Conservation (phyloP, 2,888 invertebrate genomes). For the Stegana nigrithorax region DNA sequence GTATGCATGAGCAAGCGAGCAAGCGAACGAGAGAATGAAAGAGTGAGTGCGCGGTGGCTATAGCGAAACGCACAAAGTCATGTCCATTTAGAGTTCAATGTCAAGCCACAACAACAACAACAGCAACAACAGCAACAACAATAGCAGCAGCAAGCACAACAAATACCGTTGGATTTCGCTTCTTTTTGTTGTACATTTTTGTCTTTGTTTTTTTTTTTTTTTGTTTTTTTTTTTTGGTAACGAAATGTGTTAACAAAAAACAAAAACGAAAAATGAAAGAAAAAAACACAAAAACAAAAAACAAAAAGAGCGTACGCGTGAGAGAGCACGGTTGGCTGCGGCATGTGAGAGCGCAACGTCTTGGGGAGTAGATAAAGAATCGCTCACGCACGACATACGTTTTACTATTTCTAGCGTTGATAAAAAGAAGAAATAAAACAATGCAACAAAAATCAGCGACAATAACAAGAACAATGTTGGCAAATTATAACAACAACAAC, state of each 20-base stretch:
- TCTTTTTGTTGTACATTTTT: not conserved
- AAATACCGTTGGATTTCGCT: not conserved
- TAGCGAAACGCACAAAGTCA: too few relatives aligned
- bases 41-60: slow-evolving; percentile 11
- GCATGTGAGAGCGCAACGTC: too few relatives aligned
- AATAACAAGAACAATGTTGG: too few relatives aligned
- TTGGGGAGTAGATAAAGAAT: not conserved
- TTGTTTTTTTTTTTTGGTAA: not conserved
- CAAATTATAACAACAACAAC: too few relatives aligned
- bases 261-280: not conserved
- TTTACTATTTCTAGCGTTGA: not conserved
- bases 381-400: slow-evolving; percentile 2
- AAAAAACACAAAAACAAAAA: not conserved
- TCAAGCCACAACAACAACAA: slow-evolving; percentile 51
- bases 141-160: too few relatives aligned
- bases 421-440: too few relatives aligned
- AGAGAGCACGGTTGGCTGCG: too few relatives aligned
- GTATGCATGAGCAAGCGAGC: not conserved
- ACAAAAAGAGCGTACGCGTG: too few relatives aligned
- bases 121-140: too few relatives aligned
- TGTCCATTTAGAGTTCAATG: slow-evolving; percentile 61
- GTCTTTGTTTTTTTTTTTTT: not conserved
- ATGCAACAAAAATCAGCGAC: too few relatives aligned
- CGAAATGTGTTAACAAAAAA: not conserved
- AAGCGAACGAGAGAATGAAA: not conserved